Conservation (phyloP, 2,888 invertebrate species). For the Junonia oenone region DNA sequence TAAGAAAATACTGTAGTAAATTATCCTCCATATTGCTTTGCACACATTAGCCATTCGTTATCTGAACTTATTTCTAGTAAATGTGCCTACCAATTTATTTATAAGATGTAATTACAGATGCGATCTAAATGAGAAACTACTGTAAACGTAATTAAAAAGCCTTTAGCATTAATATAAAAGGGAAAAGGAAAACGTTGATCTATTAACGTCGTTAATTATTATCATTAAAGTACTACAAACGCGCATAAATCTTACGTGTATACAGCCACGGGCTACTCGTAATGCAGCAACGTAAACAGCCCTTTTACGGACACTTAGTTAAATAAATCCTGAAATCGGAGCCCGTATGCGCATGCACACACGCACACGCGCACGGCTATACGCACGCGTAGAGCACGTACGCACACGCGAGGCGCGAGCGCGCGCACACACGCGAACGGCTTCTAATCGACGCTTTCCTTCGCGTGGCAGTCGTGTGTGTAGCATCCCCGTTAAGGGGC, state of each 20-base stretch:
- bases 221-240: constrained; percentile 42
- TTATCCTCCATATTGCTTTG: not conserved
- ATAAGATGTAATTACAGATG: constrained; percentile 25
- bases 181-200: constrained; percentile 12
- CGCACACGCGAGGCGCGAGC: constrained; percentile 28
- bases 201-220: constrained; percentile 23
- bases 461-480: constrained; percentile 77
- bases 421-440: constrained; percentile 41
- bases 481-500: constrained; percentile 72
- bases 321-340: constrained; percentile 53
- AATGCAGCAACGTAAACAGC: constrained; percentile 46
- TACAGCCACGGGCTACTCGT: constrained; percentile 29
- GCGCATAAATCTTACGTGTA: constrained; percentile 42
- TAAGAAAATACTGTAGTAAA: not conserved
- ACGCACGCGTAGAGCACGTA: constrained; percentile 27
- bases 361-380: constrained; percentile 31
- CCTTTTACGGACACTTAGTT: constrained; percentile 49
- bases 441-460: constrained; percentile 67
- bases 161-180: constrained; percentile 18
- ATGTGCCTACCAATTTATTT: constrained; percentile 12
- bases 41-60: constrained; percentile 8
- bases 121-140: constrained; percentile 28
- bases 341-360: constrained; percentile 28
- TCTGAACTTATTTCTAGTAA: constrained; percentile 13
- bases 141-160: constrained; percentile 25